Evolutionary conservation across 2,888 invertebrate genomes (phyloP).

Genomic region (Omphaloscelis lunosa): DNA sequence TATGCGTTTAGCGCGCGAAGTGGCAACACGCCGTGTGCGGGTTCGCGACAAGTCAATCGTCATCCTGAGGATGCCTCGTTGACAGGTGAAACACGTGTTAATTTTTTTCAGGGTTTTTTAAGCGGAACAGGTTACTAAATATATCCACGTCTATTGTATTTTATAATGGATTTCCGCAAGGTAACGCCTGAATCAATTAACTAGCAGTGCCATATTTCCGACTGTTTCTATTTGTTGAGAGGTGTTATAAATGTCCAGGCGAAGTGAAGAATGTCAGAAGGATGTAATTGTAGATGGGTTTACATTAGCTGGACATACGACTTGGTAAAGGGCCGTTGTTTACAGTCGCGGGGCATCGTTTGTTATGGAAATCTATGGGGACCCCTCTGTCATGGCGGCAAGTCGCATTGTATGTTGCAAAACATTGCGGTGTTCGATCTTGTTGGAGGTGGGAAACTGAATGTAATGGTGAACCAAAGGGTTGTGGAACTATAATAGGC

Average conservation of each 20-base stretch:
- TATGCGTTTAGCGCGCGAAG: no score
- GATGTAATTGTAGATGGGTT: slow-evolving; percentile 28
- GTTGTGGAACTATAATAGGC: not conserved
- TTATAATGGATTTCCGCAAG: no score
- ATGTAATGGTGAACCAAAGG: not conserved
- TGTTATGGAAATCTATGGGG: slow-evolving; percentile 53
- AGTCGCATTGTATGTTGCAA: slow-evolving; percentile 31
- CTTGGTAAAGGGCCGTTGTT: slow-evolving; percentile 27
- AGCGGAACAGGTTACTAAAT: no score
- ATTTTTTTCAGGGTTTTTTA: no score
- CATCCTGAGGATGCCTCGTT: no score
- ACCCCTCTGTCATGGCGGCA: slow-evolving; percentile 14
- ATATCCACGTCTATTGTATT: no score
- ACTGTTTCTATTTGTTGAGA: slow-evolving; percentile 11
- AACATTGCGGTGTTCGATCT: slow-evolving; percentile 6
- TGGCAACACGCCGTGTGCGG: no score
- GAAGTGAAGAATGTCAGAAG: slow-evolving; percentile 7
- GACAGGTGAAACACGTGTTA: no score
- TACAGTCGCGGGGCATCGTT: slow-evolving; percentile 35
- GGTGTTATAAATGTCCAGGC: slow-evolving; percentile 28
- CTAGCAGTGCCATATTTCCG: not conserved
- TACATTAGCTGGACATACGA: slow-evolving; percentile 35
- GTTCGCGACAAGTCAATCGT: no score
- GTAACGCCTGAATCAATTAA: no score
- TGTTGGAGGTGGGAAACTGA: not conserved